Base-by-base conservation (phyloP, 2,797 vertebrate species). In the Sebastes trivittatus region DNA sequence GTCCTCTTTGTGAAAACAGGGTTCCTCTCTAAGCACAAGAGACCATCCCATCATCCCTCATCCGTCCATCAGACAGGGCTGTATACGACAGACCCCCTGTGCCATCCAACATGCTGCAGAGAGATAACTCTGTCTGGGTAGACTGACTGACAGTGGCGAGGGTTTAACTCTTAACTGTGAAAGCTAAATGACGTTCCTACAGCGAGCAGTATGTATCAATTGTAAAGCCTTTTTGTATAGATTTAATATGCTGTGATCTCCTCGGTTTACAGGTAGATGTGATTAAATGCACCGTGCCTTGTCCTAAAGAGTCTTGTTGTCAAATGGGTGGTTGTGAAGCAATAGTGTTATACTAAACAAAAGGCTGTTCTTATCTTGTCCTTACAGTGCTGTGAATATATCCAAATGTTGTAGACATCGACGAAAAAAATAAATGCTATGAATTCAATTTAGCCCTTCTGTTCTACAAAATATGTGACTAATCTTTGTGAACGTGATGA, bases 1-100 rank as follows among this genome's bases (percentile, higher is more conserved):
- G 0, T 99, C 98, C 0, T 99, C 98, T 52, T 96, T 99, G 94
- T 99, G 96, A 98, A 82, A 72, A 73, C 68, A 4, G 1, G 4
- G 6, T 11, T 27, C 34, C 62, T 69, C 75, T 86, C 23, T 46
- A 72, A 87, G 80, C 88, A 84, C 84, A 84, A 78, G 67, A 65
- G 68, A 64, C 80, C 87, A 36, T 73, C 62, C 76, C 52, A 23
- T 76, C 77, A 79, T 84, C 78, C 46, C 49, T 72, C 88, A 54
- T 76, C 82, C 65, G 64, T 76, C 42, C 84, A 75, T 88, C 55
- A 27, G 81, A 78, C 55, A 32, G 75, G 66, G 81, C 80, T 34
- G 78, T 46, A 32, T 58, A 20, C 29, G 78, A 80, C 30, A 4
- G 55, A 80, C 63, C 58, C 55, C 78, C 61, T 55, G 29, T 56